Evolutionary conservation across 2,797 vertebrate species (phyloP).

Genomic region (Atherinosoma microstoma): DNA sequence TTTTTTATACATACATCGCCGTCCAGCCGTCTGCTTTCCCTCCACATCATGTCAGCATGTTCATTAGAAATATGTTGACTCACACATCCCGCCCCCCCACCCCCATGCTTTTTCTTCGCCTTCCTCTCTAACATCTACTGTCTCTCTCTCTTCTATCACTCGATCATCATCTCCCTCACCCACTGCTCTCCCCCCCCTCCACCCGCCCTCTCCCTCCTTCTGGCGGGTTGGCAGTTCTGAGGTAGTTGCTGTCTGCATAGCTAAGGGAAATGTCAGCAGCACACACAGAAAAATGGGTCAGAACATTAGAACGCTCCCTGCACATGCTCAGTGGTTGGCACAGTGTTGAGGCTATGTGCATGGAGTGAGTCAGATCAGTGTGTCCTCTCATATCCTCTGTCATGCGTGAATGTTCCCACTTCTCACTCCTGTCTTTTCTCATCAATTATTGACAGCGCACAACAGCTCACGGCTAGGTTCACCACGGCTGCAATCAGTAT

Average conservation of each 20-base stretch:
- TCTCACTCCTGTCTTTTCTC: slow-evolving; percentile 77
- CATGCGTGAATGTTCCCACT: slow-evolving; percentile 74
- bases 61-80: slow-evolving; percentile 82
- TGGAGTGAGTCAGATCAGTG: slow-evolving; percentile 69
- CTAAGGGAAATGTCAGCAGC: slow-evolving; percentile 80
- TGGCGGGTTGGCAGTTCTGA: slow-evolving; percentile 78
- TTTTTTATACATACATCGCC: slow-evolving; percentile 52
- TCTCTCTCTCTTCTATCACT: slow-evolving; percentile 47
- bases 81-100: slow-evolving; percentile 54
- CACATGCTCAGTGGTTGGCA: slow-evolving; percentile 75
- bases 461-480: slow-evolving; percentile 62
- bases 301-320: slow-evolving; percentile 68
- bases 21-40: slow-evolving; percentile 29
- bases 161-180: neutral
- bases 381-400: slow-evolving; percentile 63
- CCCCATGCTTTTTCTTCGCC: slow-evolving; percentile 24
- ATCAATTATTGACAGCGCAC: slow-evolving; percentile 80
- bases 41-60: slow-evolving; percentile 59
- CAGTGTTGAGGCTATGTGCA: slow-evolving; percentile 45
- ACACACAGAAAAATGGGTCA: slow-evolving; percentile 78
- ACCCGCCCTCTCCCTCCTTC: slow-evolving; percentile 60
- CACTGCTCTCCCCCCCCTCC: slow-evolving; percentile 5
- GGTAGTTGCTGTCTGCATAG: slow-evolving; percentile 78
- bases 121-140: slow-evolving; percentile 28
- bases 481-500: slow-evolving; percentile 46